Percentiles rank a stretch among this genome's conserved stretches.
phyloP scores from a whole-genome alignment of 2,113 vertebrate genomes.

The Bubo bubo region DNA sequence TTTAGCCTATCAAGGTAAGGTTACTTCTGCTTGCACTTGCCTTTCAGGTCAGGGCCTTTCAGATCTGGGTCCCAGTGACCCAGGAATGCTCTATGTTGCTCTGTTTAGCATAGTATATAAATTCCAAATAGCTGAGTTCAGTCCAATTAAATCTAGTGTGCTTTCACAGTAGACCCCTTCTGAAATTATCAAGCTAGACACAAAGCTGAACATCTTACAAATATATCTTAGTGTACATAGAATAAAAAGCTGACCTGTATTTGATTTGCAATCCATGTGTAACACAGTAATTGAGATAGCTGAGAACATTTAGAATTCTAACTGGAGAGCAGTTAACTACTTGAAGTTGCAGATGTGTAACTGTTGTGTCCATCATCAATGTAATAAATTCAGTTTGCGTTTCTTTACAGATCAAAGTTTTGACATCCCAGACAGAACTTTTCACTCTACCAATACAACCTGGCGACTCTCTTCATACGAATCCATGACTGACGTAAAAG shows the following conservation, averaged over 20 bases:
- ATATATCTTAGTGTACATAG: neutral
- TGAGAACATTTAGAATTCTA: neutral
- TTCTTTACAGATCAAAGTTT: constrained; percentile 94
- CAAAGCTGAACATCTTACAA: neutral
- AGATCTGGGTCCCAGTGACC: neutral
- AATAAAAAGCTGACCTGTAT: neutral
- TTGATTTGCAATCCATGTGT: neutral
- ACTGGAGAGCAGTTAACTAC: neutral
- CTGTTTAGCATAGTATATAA: neutral
- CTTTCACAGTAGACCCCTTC: neutral
- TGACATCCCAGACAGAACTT: constrained; percentile 98
- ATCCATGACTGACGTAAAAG: constrained; percentile 98
- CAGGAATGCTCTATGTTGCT: neutral
- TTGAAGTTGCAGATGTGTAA: neutral
- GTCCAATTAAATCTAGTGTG: neutral
- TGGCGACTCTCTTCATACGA: constrained; percentile 97
- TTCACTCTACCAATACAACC: constrained; percentile 97
- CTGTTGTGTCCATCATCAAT: neutral
- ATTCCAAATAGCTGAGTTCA: neutral
- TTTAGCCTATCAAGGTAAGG: constrained; percentile 93
- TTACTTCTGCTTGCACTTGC: neutral
- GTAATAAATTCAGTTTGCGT: constrained; percentile 55
- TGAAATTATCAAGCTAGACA: neutral
- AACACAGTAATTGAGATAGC: neutral
- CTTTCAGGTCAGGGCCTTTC: neutral